Evolutionary conservation across 2,888 invertebrate species (phyloP).

Genomic region (Ichneumoninae sp.): DNA sequence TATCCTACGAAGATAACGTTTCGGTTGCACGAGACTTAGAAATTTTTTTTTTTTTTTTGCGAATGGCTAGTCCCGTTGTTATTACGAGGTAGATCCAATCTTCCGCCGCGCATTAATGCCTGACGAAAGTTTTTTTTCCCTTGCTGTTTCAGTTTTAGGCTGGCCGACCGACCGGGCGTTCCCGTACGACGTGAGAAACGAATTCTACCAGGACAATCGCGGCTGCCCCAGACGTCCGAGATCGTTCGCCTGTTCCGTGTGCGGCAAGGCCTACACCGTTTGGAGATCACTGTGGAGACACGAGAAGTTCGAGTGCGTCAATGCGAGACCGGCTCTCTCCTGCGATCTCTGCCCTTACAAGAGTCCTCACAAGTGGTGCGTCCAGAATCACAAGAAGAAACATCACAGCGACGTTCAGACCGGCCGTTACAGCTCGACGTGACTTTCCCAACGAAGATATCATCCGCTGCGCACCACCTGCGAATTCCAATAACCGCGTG

Average conservation of each 20-base stretch:
- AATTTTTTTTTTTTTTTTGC: neutral
- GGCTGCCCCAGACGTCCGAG: conserved; percentile 42
- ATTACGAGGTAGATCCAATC: conserved; percentile 28
- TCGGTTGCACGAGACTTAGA: conserved; percentile 10
- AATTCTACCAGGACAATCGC: conserved; percentile 34
- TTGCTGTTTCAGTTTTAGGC: conserved; percentile 62
- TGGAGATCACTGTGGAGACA: conserved; percentile 81
- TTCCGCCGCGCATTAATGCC: conserved; percentile 10
- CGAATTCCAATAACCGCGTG: neutral
- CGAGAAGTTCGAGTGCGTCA: conserved; percentile 81
- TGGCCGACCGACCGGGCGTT: conserved; percentile 45
- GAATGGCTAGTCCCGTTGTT: conserved; percentile 15
- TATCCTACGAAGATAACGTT: neutral
- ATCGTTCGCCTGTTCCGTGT: conserved; percentile 75
- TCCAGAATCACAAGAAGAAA: conserved; percentile 78
- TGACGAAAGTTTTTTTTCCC: conserved; percentile 45
- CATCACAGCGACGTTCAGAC: conserved; percentile 68
- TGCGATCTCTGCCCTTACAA: conserved; percentile 78
- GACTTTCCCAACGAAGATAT: neutral
- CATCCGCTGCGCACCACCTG: neutral
- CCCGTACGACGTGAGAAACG: conserved; percentile 53
- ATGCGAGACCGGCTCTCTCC: conserved; percentile 76
- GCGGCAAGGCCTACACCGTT: conserved; percentile 80
- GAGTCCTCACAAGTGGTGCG: conserved; percentile 81
- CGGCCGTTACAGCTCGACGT: conserved; percentile 30